Evolutionary conservation across 2,113 vertebrate genomes (phyloP), one percentile per base, ranked within the genome.

Genomic region (Syrrhaptes paradoxus): DNA sequence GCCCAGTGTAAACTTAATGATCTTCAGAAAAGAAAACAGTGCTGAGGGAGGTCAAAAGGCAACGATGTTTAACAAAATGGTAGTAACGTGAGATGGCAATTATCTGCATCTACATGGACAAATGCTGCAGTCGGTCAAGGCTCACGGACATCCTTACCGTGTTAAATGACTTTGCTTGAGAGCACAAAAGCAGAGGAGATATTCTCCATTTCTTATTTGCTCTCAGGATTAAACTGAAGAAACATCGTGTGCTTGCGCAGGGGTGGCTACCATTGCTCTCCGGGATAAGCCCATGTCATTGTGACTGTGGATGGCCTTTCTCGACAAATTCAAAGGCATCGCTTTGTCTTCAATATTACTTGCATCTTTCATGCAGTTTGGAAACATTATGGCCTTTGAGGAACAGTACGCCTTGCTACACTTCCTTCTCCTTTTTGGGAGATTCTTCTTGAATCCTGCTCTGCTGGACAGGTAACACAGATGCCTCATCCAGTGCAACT

Each of bases 21-120:
- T 85, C 91, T 96, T 89, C 51, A 83, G 93, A 91, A 94, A 87
- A 93, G 55, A 74, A 95, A 92, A 88, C 55, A 78, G 31, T 84
- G 19, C 59, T 81, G 77, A 66, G 73, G 77, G 55, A 78, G 38
- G 95, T 84, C 88, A 90, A 93, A 95, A 92, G 26, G 73, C 72
- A 90, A 10, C 26, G 11, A 76, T 34, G 21, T 74, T 76, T 77
- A 81, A 83, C 20, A 80, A 85, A 88, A 55, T 66, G 1, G 51
- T 57, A 45, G 38, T 54, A 72, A 72, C 29, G 21, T 71, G 52
- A 77, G 49, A 86, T 15, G 72, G 36, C 52, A 71, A 38, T 73
- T 94, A 43, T 43, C 51, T 83, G 45, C 68, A 63, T 79, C 58
- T 92, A 52, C 80, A 72, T 31, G 24, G 38, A 71, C 17, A 86